Conservation (phyloP, 1,140 invertebrate genomes). For the Drosophila ercepeae region DNA sequence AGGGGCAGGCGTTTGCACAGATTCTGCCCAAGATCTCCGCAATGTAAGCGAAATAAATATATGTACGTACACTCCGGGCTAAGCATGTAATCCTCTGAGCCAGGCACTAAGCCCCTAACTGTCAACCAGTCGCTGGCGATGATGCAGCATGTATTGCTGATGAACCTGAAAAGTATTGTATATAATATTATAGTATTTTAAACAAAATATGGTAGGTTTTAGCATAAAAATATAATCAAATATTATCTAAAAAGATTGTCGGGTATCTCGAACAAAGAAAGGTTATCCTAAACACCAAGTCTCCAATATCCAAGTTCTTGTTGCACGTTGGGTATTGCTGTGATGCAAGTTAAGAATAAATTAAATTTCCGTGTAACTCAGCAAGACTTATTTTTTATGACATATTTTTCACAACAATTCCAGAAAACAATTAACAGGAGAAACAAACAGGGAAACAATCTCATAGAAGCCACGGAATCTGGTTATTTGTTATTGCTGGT, state of each 20-base stretch:
- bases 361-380: no score
- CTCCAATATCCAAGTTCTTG: no score
- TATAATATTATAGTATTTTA: no score
- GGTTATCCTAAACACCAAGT: no score
- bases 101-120: conserved; percentile 44
- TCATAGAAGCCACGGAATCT: conserved; percentile 18
- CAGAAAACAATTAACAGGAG: conserved; percentile 41
- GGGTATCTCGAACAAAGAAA: no score
- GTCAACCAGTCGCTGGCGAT: conserved; percentile 44
- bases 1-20: conserved; percentile 48
- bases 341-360: conserved; percentile 50
- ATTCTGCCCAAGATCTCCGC: conserved; percentile 44
- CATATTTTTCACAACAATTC: conserved; percentile 24
- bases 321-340: conserved; percentile 4
- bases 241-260: no score
- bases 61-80: conserved; percentile 20
- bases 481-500: conserved; percentile 34
- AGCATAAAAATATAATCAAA: no score
- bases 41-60: neutral
- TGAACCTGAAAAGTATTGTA: no score
- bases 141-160: conserved; percentile 30
- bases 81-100: conserved; percentile 52
- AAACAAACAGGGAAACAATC: conserved; percentile 8
- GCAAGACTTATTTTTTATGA: conserved; percentile 18
- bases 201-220: no score